These are phyloP conservation scores for Drosophila sp. DNA, from an alignment of 1,140 invertebrate genomes.

Conservation along the genomic window DNA sequence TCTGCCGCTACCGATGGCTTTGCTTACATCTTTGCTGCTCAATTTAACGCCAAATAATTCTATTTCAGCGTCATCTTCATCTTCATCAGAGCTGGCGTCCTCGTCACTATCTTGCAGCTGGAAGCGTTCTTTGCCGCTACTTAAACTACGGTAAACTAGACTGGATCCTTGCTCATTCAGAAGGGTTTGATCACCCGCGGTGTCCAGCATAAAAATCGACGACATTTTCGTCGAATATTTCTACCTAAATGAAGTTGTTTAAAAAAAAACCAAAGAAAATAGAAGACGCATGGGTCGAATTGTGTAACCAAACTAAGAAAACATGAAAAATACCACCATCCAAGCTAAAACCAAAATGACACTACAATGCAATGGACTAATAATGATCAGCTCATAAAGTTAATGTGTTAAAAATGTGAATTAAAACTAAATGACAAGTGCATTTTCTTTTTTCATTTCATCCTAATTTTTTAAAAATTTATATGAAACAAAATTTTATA, in stretches of 20 bases:
- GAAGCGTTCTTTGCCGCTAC: neutral
- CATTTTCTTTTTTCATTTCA: no score
- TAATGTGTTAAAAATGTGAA: no score
- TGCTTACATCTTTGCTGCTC: slow-evolving; percentile 37
- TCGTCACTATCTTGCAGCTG: neutral
- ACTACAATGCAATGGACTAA: neutral
- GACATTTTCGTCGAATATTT: slow-evolving; percentile 37
- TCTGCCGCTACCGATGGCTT: slow-evolving; percentile 15
- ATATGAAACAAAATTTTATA: no score
- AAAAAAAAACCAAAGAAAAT: neutral
- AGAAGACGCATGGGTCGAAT: neutral
- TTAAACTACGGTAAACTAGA: slow-evolving; percentile 25
- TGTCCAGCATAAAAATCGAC: slow-evolving; percentile 78
- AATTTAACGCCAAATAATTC: slow-evolving; percentile 66
- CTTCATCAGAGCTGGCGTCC: neutral
- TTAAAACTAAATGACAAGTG: no score
- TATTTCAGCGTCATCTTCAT: slow-evolving; percentile 36
- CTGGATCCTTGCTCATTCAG: slow-evolving; percentile 24
- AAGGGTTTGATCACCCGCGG: slow-evolving; percentile 65
- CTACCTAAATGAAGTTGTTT: neutral
- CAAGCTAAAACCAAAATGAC: neutral
- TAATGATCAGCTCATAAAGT: no score
- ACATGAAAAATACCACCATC: no score
- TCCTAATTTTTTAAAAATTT: no score
- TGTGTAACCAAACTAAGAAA: neutral